Conservation (phyloP, 1,140 invertebrate species). For the Tetragnatha versicolor region DNA sequence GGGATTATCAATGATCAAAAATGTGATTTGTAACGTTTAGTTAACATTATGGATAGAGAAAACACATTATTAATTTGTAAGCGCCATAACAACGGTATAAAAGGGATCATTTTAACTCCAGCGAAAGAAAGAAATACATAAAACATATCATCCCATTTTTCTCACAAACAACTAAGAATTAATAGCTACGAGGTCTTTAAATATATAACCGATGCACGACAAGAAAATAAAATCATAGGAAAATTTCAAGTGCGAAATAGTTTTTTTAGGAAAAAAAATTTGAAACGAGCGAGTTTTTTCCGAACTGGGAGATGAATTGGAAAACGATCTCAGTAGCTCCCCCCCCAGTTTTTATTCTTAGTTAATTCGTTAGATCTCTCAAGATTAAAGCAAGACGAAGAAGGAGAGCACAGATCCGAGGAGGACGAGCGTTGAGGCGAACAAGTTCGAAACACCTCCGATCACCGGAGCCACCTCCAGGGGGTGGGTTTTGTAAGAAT, state of each 20-base stretch:
- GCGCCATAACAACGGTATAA: too few relatives aligned
- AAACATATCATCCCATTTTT: too few relatives aligned
- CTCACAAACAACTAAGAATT: too few relatives aligned
- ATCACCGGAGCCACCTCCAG: conserved; percentile 30
- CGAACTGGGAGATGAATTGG: background rate
- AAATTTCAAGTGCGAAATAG: background rate
- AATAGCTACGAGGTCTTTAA: too few relatives aligned
- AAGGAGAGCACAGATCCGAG: background rate
- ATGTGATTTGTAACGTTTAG: too few relatives aligned
- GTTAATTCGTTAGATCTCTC: conserved; percentile 1
- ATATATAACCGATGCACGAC: too few relatives aligned
- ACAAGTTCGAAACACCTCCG: background rate
- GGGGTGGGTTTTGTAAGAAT: conserved; percentile 52
- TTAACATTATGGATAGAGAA: too few relatives aligned
- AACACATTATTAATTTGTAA: too few relatives aligned
- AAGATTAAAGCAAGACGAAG: conserved; percentile 7
- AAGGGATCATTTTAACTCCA: too few relatives aligned
- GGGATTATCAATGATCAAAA: too few relatives aligned
- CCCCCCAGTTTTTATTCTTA: background rate
- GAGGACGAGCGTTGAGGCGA: background rate
- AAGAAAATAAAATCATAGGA: too few relatives aligned
- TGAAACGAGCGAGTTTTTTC: background rate
- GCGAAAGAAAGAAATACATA: too few relatives aligned
- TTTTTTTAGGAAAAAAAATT: background rate
- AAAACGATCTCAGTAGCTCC: background rate